Conservation (phyloP, 2,113 vertebrate species). For the Carollia perspicillata region DNA sequence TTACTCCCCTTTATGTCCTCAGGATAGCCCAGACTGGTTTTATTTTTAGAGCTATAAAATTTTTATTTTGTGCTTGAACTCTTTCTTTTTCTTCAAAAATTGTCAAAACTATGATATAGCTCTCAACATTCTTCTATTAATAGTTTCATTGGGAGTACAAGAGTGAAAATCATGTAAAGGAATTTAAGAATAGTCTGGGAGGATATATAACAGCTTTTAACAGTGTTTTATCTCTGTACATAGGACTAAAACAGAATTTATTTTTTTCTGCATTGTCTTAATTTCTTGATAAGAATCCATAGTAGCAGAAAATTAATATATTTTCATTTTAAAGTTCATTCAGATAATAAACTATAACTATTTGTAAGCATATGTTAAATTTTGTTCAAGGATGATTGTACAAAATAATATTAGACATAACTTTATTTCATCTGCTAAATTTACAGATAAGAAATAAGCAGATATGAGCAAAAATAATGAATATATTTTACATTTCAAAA, state of each 20-base stretch:
- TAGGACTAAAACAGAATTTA: neutral
- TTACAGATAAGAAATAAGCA: neutral
- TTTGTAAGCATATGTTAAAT: neutral
- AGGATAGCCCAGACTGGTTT: neutral
- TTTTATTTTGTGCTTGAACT: constrained; percentile 7
- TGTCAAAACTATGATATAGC: neutral
- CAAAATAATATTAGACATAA: neutral
- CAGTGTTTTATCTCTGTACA: neutral
- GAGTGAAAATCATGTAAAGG: neutral
- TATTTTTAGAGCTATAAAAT: neutral
- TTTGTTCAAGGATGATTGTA: neutral
- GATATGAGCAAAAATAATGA: neutral
- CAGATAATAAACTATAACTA: neutral
- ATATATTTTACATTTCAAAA: neutral
- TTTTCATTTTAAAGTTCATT: neutral
- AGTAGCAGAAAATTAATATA: neutral
- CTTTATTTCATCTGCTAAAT: neutral
- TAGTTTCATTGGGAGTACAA: constrained; percentile 5
- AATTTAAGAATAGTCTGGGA: neutral
- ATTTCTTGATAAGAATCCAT: neutral
- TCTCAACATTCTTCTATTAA: neutral
- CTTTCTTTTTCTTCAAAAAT: neutral
- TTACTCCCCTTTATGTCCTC: neutral
- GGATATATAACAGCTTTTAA: neutral
- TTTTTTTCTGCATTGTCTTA: neutral